Evolutionary conservation across 2,888 invertebrate genomes (phyloP), one percentile per base, ranked within the genome.

Genomic region (Crematogaster levior): DNA sequence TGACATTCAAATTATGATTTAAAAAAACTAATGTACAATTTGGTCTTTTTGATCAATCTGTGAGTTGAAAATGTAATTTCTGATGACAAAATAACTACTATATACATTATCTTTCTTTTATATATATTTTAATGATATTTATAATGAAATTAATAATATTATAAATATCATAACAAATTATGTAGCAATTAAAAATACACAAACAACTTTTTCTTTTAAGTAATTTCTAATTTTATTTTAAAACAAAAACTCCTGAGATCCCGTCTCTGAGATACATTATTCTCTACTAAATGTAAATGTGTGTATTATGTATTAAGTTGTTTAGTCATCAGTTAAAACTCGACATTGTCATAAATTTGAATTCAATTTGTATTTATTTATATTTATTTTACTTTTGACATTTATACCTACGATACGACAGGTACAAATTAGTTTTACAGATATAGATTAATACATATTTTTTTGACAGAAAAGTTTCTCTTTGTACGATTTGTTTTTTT

Each of bases 71-170:
- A 21, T 48, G 34, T 68, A 37, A 51, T 37, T 66, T 66, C 15
- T 37, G n/a, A 66, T 24, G 7, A n/a, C 10, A 75, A 48, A 46
- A 48, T 66, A 46, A 63, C 65, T 65, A 3, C 15, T 34, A 51
- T 34, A 48, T 10, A 37, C 9, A 21, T 68, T 37, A 37, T 3
- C 21, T 61, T 61, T 37, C 0, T 21, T 40, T 40, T 61, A 15
- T 15, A 24, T 61, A 37, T 21, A 10, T 63, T 58, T 37, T 24
- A 63, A 40, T n/a, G 1, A 34, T 34, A 60, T 30, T 58, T 58
- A 30, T 27, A 27, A 7, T 56, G 27, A 56, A 27, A 27, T 56
- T 27, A 58, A 58, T 56, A 27, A 15, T 21, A 51, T 27, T 27
- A 27, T 56, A 56, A 27, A 56, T 56, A 27, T 56, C 7, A 24